A percentile compares a stretch with the other conserved stretches of the same genome.
Evolutionary conservation across 30 jellyfish, hydroid and myxozoan genomes (phyloP).

Genomic region (Hydractinia echinata): DNA sequence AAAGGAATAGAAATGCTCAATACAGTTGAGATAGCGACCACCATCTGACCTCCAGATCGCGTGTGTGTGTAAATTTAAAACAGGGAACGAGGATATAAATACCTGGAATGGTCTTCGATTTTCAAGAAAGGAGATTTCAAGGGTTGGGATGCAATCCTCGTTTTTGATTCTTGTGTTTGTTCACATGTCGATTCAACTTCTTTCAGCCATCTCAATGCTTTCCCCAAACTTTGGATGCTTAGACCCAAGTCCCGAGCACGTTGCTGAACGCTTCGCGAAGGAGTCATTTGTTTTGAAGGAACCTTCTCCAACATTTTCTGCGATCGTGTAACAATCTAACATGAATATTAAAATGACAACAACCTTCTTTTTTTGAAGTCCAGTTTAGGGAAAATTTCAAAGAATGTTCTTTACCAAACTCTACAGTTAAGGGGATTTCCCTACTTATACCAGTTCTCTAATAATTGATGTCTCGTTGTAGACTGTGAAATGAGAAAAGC

Average conservation of each 20-base stretch:
- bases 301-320: slow-evolving; percentile 12
- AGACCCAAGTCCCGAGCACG: slow-evolving; percentile 14
- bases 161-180: neutral
- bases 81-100: no score
- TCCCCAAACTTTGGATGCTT: neutral
- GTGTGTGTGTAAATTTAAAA: no score
- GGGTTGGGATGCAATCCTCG: neutral
- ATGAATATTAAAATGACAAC: neutral
- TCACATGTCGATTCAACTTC: neutral
- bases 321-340: slow-evolving; percentile 1
- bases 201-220: neutral
- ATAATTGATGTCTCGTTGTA: no score
- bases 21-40: no score
- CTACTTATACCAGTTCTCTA: no score
- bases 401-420: no score
- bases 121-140: slow-evolving; percentile 5
- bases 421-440: no score
- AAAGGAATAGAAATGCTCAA: no score
- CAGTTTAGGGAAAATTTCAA: no score
- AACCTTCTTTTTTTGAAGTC: neutral
- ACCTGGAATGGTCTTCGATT: neutral
- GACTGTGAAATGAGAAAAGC: no score
- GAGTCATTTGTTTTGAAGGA: neutral
- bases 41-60: no score
- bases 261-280: neutral